Conservation (phyloP, 2,888 invertebrate genomes). For the Lumbricus terrestris region DNA sequence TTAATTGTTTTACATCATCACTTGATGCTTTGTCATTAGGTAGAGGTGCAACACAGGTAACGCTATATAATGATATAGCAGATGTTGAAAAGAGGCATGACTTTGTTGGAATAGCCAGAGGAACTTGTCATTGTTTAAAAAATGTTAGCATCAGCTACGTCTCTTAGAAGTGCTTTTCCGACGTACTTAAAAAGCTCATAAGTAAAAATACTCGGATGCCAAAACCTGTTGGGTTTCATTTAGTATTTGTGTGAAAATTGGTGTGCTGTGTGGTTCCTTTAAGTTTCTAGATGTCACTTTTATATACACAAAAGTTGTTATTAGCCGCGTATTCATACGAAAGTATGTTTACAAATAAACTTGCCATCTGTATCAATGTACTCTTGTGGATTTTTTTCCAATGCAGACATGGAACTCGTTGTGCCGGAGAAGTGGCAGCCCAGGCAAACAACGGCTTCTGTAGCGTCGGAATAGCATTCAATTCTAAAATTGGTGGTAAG, state of each 20-base stretch:
- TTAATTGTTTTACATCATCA: no score
- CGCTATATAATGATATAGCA: no score
- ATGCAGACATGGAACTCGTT: slow-evolving; percentile 72
- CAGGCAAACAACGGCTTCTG: slow-evolving; percentile 91
- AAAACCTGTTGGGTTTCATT: no score
- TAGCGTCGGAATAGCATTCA: slow-evolving; percentile 92
- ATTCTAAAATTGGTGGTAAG: slow-evolving; percentile 85
- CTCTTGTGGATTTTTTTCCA: background rate
- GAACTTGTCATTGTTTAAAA: background rate
- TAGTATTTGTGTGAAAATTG: no score
- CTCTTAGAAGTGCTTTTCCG: no score
- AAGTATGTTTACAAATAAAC: background rate
- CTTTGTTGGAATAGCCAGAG: background rate
- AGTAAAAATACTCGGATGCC: no score
- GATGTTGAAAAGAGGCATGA: no score
- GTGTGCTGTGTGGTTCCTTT: background rate
- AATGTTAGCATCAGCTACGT: no score
- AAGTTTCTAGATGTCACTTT: background rate
- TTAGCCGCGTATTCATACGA: no score
- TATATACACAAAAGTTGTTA: background rate
- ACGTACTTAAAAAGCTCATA: no score
- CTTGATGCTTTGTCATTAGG: no score
- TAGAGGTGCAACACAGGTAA: no score
- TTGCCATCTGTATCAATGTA: background rate
- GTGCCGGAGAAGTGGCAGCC: slow-evolving; percentile 96